A percentile compares a stretch with the other conserved stretches of the same genome.
phyloP scores from a whole-genome alignment of 2,113 vertebrate genomes.

The Otus sunia region DNA sequence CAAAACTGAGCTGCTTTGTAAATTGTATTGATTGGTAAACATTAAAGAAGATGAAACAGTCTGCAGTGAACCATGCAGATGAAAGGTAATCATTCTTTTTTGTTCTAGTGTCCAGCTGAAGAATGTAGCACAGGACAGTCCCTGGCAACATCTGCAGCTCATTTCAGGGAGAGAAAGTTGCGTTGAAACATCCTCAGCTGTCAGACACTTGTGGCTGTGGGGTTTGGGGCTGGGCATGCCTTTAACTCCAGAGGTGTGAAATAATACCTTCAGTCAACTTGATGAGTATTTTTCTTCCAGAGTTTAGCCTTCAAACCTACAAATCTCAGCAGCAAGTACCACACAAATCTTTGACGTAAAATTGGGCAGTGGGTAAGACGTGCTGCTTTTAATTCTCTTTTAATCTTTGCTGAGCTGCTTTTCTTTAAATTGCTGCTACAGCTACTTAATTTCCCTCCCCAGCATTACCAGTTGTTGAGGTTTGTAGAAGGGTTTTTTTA shows the following conservation, averaged over 20 bases:
- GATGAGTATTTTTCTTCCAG: background rate
- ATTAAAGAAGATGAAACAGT: background rate
- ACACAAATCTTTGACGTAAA: background rate
- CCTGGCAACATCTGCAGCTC: background rate
- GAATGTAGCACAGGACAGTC: background rate
- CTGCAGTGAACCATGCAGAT: background rate
- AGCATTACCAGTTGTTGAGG: background rate
- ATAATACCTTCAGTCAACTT: background rate
- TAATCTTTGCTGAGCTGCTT: slow-evolving; percentile 14
- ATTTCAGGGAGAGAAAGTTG: background rate
- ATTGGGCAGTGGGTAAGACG: background rate
- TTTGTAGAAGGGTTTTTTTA: background rate
- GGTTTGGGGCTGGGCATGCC: background rate
- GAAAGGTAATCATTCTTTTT: accelerated
- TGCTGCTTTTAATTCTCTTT: slow-evolving; percentile 13
- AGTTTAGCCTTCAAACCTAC: background rate
- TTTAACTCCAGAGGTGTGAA: background rate
- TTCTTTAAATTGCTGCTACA: background rate
- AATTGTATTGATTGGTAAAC: background rate
- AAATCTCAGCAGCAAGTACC: background rate
- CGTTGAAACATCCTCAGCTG: background rate
- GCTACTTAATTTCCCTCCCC: background rate
- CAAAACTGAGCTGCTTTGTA: background rate
- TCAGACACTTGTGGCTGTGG: background rate
- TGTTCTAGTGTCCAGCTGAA: background rate